These are phyloP conservation scores for Erynnis tages DNA, from an alignment of 2,888 invertebrate species.

Conservation along the genomic window DNA sequence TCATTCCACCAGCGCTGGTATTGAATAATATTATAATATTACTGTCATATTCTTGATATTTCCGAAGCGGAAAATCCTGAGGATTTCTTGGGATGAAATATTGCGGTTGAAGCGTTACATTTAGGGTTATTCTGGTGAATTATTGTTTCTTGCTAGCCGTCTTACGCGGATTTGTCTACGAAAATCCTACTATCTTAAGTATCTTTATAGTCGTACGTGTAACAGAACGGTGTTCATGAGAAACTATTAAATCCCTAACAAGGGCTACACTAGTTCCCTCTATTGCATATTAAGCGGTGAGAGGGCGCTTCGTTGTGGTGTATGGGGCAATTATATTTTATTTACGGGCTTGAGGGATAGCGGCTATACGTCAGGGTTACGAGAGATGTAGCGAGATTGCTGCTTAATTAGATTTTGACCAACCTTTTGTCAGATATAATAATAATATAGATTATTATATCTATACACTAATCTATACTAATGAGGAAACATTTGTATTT, in stretches of 20 bases:
- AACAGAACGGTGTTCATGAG: not conserved
- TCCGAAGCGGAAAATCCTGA: not conserved
- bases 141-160: not conserved
- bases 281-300: slow-evolving; percentile 4
- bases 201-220: not conserved
- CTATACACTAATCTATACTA: too few relatives aligned
- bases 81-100: not conserved
- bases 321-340: not conserved
- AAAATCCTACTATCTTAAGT: too few relatives aligned
- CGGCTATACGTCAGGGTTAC: not conserved
- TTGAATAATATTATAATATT: not conserved
- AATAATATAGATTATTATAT: too few relatives aligned
- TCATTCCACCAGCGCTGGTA: too few relatives aligned
- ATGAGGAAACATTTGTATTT: too few relatives aligned
- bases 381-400: too few relatives aligned
- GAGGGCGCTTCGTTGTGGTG: not conserved
- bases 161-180: too few relatives aligned
- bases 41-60: not conserved
- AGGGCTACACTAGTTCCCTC: slow-evolving; percentile 1
- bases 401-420: too few relatives aligned
- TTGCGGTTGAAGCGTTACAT: not conserved
- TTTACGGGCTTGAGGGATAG: not conserved
- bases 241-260: not conserved
- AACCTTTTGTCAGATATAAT: too few relatives aligned
- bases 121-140: not conserved